Conservation (phyloP, 2,888 invertebrate species). For the Dastarcus helophoroides region DNA sequence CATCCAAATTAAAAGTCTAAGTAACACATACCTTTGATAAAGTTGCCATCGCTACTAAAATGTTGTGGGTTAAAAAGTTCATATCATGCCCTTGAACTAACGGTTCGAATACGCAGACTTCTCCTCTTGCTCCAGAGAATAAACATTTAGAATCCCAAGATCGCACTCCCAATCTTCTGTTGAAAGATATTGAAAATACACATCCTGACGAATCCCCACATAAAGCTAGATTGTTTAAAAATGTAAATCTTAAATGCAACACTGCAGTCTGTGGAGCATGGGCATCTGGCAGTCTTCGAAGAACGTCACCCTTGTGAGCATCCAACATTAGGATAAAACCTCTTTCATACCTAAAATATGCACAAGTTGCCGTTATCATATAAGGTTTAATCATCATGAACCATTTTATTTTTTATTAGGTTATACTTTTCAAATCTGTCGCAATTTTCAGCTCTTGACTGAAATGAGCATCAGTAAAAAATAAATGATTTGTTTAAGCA, state of each 20-base stretch:
- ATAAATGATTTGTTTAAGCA: no score
- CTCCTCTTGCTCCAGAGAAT: conserved; percentile 95
- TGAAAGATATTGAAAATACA: conserved; percentile 87
- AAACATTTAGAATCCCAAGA: conserved; percentile 85
- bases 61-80: conserved; percentile 60
- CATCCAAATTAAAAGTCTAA: conserved; percentile 1
- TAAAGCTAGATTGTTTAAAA: conserved; percentile 49
- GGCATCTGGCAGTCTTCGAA: conserved; percentile 64
- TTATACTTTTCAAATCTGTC: background rate
- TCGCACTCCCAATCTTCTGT: conserved; percentile 75
- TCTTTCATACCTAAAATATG: conserved; percentile 51
- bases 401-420: background rate
- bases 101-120: conserved; percentile 70
- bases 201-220: conserved; percentile 82
- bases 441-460: no score
- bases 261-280: conserved; percentile 78
- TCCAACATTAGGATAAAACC: conserved; percentile 90
- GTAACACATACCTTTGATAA: conserved; percentile 62
- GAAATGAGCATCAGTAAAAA: no score
- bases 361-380: no score
- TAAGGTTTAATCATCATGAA: no score
- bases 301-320: conserved; percentile 62
- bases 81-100: conserved; percentile 39
- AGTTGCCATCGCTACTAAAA: conserved; percentile 86
- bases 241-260: conserved; percentile 49